A percentile compares a stretch with the other conserved stretches of the same genome.
These are phyloP conservation scores for Scartelaos histophorus DNA, from an alignment of 2,113 vertebrate species.

Conservation along the genomic window DNA sequence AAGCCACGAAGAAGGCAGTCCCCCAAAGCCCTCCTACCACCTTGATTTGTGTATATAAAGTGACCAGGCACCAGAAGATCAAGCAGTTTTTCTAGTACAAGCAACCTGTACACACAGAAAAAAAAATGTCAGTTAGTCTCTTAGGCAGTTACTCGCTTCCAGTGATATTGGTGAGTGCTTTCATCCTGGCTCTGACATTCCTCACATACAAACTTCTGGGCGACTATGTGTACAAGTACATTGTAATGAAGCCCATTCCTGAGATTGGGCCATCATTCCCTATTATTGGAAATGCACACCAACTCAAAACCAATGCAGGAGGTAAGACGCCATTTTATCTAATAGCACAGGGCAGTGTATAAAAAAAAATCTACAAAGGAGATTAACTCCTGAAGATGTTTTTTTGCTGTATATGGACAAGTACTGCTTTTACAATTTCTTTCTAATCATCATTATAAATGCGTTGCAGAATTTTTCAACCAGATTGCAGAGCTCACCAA, in stretches of 20 bases:
- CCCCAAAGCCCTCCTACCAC: not conserved
- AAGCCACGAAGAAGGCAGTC: not conserved
- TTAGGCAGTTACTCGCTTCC: conserved; percentile 27
- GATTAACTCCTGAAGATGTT: no score
- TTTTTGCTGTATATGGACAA: no score
- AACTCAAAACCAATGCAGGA: conserved; percentile 68
- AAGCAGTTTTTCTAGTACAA: not conserved
- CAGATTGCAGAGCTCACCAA: conserved; percentile 70
- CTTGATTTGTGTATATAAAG: not conserved
- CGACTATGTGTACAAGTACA: conserved; percentile 74
- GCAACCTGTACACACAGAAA: not conserved
- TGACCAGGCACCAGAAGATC: not conserved
- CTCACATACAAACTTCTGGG: conserved; percentile 64
- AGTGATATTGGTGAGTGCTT: conserved; percentile 39
- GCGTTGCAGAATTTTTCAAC: conserved; percentile 84
- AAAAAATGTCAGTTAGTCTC: conserved; percentile 50
- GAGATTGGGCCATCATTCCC: conserved; percentile 73
- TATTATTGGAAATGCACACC: conserved; percentile 81
- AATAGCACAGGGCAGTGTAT: not conserved
- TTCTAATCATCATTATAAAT: not conserved
- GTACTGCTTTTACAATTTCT: not conserved
- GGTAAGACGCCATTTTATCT: conserved; percentile 72
- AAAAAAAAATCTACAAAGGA: no score
- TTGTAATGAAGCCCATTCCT: conserved; percentile 71
- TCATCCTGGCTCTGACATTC: conserved; percentile 61